A percentile compares a stretch with the other conserved stretches of the same genome.
Evolutionary conservation across 2,797 vertebrate genomes (phyloP).

Genomic region (Octomys mimax): DNA sequence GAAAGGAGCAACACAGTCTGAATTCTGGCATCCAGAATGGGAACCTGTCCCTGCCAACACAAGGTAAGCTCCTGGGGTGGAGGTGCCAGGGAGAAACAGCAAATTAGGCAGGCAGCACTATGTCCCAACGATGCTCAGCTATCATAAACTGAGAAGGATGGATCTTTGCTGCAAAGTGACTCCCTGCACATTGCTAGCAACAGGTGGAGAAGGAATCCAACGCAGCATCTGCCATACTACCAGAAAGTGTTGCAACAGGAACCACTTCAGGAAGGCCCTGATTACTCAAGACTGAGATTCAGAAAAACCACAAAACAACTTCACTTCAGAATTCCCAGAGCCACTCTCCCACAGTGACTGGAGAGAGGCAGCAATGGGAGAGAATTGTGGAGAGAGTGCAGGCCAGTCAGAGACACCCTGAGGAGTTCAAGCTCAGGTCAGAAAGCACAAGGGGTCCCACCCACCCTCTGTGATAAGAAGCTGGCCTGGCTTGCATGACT

Average conservation of each 20-base stretch:
- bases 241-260: not conserved
- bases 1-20: not conserved
- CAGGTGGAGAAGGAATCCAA: not conserved
- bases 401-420: not conserved
- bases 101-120: not conserved
- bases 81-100: not conserved
- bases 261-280: not conserved
- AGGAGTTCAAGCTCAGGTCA: not conserved
- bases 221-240: not conserved
- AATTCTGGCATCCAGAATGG: not conserved
- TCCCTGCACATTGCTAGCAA: not conserved
- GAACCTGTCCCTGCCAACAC: not conserved
- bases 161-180: not conserved
- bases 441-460: not conserved
- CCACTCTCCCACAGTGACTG: not conserved
- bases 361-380: not conserved
- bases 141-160: not conserved
- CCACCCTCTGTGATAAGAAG: no score
- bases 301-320: not conserved
- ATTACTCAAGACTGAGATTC: not conserved
- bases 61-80: not conserved
- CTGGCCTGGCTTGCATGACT: not conserved
- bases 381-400: not conserved
- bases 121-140: not conserved
- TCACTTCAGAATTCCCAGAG: not conserved